phyloP scores from a whole-genome alignment of 1,140 invertebrate species.

The Bombus cullumanus region DNA sequence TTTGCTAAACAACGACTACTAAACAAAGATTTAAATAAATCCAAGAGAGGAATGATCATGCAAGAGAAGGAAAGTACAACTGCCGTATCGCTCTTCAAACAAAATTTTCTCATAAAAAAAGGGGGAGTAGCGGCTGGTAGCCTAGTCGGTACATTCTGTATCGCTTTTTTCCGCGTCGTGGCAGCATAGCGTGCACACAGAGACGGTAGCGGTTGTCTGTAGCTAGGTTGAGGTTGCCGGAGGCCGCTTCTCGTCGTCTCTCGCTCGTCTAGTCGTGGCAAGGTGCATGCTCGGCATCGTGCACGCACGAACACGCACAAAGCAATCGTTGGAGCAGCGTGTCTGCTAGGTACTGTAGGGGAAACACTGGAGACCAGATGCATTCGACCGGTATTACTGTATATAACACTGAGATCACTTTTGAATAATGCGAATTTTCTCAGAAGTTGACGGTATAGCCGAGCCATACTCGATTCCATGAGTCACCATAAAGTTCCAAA shows the following conservation, averaged over 20 bases:
- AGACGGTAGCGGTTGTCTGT: conserved; percentile 12
- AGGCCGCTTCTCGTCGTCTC: conserved; percentile 62
- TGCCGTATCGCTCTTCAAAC: not conserved
- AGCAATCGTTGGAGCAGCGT: not conserved
- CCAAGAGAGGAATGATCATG: not conserved
- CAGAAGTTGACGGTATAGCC: not conserved
- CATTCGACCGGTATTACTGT: conserved; percentile 27
- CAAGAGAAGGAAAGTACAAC: not conserved
- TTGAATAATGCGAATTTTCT: not conserved
- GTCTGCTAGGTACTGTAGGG: not conserved
- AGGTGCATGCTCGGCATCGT: conserved; percentile 12
- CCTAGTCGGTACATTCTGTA: not conserved
- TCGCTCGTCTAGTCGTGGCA: conserved; percentile 56
- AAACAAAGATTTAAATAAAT: not conserved
- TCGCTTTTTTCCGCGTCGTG: not conserved
- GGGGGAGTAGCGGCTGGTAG: too few relatives aligned
- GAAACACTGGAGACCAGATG: not conserved
- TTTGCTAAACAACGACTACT: not conserved
- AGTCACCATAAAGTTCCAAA: not conserved
- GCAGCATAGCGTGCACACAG: conserved; percentile 29
- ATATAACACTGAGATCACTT: not conserved
- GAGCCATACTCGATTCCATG: too few relatives aligned
- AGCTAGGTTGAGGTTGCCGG: conserved; percentile 48
- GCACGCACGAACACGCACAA: conserved; percentile 4
- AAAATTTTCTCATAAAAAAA: not conserved